Conservation (phyloP, 2,888 invertebrate genomes). For the Caenorhabditis afra region DNA sequence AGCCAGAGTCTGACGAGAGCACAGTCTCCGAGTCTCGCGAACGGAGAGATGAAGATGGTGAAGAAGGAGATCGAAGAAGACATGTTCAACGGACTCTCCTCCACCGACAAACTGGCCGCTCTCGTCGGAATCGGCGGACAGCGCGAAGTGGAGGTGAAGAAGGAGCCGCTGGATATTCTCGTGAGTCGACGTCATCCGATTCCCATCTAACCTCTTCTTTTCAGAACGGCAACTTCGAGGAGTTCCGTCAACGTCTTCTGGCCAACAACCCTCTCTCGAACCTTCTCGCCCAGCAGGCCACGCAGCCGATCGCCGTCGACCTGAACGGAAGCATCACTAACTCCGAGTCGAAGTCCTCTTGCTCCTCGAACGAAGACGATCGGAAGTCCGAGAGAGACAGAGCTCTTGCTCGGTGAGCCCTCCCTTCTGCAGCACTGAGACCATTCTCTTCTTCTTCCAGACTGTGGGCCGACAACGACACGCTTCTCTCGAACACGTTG, state of each 20-base stretch:
- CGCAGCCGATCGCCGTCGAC: conserved; percentile 57
- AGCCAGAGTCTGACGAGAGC: conserved; percentile 61
- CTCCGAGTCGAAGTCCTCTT: conserved; percentile 63
- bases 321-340: conserved; percentile 60
- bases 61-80: conserved; percentile 68
- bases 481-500: conserved; percentile 36
- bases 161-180: conserved; percentile 31
- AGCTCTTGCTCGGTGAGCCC: conserved; percentile 61
- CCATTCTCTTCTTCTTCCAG: conserved; percentile 22
- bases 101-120: conserved; percentile 70
- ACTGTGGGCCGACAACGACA: conserved; percentile 56
- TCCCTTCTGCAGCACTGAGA: neutral
- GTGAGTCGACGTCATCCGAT: neutral
- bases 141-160: conserved; percentile 21
- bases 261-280: conserved; percentile 41
- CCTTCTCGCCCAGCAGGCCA: conserved; percentile 41
- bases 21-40: conserved; percentile 24
- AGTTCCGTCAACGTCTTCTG: conserved; percentile 63
- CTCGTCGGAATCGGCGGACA: conserved; percentile 64
- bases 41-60: conserved; percentile 23
- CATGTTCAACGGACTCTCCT: conserved; percentile 61
- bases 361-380: conserved; percentile 63
- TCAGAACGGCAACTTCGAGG: conserved; percentile 59
- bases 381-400: conserved; percentile 64
- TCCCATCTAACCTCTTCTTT: neutral